Conservation (phyloP, 2,113 vertebrate species). For the Megaceryle maxima region DNA sequence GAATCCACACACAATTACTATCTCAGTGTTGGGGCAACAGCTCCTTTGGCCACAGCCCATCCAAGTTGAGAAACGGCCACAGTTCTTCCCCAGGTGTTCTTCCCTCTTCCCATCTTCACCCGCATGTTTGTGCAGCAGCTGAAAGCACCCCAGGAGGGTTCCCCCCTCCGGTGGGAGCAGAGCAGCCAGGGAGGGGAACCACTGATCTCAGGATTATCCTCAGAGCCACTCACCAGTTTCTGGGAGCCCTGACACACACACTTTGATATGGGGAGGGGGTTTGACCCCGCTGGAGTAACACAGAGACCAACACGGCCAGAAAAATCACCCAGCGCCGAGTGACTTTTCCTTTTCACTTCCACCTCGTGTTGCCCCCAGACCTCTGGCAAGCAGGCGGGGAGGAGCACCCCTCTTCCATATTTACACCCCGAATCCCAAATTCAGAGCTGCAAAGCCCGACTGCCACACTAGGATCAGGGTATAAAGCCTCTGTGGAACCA, state of each 20-base stretch:
- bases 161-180: fast-evolving
- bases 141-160: not conserved
- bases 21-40: not conserved
- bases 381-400: fast-evolving
- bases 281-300: not conserved
- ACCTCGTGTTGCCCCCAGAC: not conserved
- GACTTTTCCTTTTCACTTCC: not conserved
- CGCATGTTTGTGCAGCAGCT: fast-evolving
- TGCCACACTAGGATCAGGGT: fast-evolving
- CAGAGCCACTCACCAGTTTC: fast-evolving
- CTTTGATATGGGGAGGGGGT: not conserved
- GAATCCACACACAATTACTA: fast-evolving
- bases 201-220: fast-evolving
- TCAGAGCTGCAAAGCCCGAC: not conserved
- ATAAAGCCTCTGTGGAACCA: not conserved
- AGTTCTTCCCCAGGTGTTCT: not conserved
- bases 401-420: fast-evolving
- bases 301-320: fast-evolving
- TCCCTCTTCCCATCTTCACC: not conserved
- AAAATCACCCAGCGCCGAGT: fast-evolving
- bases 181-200: fast-evolving
- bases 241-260: not conserved
- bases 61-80: not conserved
- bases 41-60: fast-evolving
- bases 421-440: not conserved